Percentiles rank a stretch among this genome's conserved stretches.
phyloP scores from a whole-genome alignment of 1,140 invertebrate species.

The Halyomorpha halys region DNA sequence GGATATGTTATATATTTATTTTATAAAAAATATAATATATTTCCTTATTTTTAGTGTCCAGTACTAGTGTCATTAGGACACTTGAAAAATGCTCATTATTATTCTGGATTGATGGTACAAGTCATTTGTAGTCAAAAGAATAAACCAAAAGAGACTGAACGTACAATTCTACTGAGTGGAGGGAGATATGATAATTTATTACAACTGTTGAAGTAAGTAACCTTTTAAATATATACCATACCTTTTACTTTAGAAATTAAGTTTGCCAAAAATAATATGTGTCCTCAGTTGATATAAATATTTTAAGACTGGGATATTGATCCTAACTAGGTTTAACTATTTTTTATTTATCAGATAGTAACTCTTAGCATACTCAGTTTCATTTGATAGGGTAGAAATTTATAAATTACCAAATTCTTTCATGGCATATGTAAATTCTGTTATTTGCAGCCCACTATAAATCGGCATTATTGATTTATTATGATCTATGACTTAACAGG shows the following conservation, averaged over 20 bases:
- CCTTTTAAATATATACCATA: slow-evolving; percentile 31
- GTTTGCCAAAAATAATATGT: slow-evolving; percentile 33
- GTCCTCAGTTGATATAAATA: no score
- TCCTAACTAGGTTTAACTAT: no score
- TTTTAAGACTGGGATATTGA: no score
- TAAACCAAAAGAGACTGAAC: slow-evolving; percentile 43
- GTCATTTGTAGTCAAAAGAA: slow-evolving; percentile 51
- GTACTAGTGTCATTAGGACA: slow-evolving; percentile 51
- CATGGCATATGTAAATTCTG: background rate
- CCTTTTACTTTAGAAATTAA: slow-evolving; percentile 37
- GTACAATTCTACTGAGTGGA: slow-evolving; percentile 54
- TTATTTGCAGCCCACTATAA: no score
- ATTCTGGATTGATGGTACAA: slow-evolving; percentile 62
- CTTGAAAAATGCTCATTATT: slow-evolving; percentile 51
- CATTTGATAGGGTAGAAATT: slow-evolving; percentile 27
- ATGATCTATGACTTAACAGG: no score
- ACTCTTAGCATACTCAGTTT: slow-evolving; percentile 36
- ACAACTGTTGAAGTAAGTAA: slow-evolving; percentile 34
- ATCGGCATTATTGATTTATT: no score
- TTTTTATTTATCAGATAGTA: no score
- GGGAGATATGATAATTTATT: slow-evolving; percentile 47
- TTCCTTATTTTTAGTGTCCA: slow-evolving; percentile 42
- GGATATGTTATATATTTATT: no score
- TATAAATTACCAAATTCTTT: background rate
- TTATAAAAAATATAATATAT: slow-evolving; percentile 13